Conservation (phyloP, 2,888 invertebrate genomes). For the Apocheima hispidaria region DNA sequence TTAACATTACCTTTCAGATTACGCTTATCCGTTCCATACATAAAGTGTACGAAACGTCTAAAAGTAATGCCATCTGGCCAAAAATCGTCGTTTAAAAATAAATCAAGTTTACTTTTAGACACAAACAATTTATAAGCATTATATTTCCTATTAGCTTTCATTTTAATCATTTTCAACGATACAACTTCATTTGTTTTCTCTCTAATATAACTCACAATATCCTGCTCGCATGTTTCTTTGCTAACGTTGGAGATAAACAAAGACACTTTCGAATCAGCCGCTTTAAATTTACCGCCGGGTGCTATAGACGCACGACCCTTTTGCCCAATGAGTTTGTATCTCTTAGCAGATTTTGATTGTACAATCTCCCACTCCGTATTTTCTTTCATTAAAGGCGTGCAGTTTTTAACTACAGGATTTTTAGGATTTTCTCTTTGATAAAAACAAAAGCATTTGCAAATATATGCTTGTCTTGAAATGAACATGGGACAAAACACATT, state of each 20-base stretch:
- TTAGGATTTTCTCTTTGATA: too few species aligned
- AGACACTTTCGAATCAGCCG: conserved; percentile 26
- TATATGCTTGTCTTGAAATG: too few species aligned
- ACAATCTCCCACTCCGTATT: too few species aligned
- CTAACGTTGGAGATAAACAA: conserved; percentile 32
- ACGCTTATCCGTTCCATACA: conserved; percentile 12
- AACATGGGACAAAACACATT: too few species aligned
- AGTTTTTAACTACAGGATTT: too few species aligned
- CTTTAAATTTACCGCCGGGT: too few species aligned
- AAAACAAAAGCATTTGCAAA: too few species aligned
- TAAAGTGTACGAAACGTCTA: conserved; percentile 38
- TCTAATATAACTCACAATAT: conserved; percentile 31
- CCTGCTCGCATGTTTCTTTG: conserved; percentile 19
- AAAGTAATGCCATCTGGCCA: conserved; percentile 42
- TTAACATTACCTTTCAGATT: background rate
- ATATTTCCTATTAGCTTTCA: conserved; percentile 31
- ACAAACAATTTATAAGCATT: conserved; percentile 40
- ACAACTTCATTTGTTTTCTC: conserved; percentile 19
- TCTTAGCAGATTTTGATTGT: too few species aligned
- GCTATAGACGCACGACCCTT: too few species aligned
- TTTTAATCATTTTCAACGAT: conserved; percentile 31
- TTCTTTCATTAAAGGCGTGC: too few species aligned
- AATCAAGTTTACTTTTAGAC: conserved; percentile 31
- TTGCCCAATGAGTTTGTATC: too few species aligned
- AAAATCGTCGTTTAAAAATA: conserved; percentile 37